phyloP scores from a whole-genome alignment of 2,888 invertebrate genomes.

The Parnassius smintheus region DNA sequence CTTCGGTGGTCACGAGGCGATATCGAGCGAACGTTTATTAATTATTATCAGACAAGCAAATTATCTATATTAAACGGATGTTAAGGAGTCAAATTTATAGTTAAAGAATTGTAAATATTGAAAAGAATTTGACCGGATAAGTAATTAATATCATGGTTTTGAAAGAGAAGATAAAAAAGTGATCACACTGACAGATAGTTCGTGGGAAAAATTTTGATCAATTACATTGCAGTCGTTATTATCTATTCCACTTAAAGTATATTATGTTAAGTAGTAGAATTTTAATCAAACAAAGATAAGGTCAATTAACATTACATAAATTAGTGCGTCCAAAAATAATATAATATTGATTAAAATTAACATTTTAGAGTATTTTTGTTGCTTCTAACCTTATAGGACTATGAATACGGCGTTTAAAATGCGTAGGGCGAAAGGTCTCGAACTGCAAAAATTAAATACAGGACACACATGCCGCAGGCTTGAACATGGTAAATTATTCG shows the following conservation, averaged over 20 bases:
- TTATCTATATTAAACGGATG: conserved; percentile 63
- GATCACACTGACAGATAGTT: no score
- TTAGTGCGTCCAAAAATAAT: no score
- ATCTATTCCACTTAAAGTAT: no score
- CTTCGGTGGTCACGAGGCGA: conserved; percentile 75
- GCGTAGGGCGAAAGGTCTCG: conserved; percentile 62
- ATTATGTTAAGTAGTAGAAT: no score
- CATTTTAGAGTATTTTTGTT: no score
- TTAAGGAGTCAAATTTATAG: conserved; percentile 39
- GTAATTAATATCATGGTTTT: no score
- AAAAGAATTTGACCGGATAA: background rate
- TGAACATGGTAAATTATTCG: conserved; percentile 62
- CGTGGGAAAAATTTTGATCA: no score
- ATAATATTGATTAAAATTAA: no score
- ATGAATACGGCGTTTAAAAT: conserved; percentile 49
- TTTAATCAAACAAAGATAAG: no score
- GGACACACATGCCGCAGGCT: conserved; percentile 64
- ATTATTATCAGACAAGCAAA: conserved; percentile 58
- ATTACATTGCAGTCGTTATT: no score
- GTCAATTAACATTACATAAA: no score
- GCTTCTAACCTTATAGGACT: conserved; percentile 34
- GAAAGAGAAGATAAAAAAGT: no score
- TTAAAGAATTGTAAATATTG: background rate
- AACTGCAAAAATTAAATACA: conserved; percentile 72
- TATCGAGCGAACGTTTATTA: conserved; percentile 42